These are phyloP conservation scores for Steinernema feltiae DNA, from an alignment of 1,140 invertebrate genomes.

Conservation along the genomic window DNA sequence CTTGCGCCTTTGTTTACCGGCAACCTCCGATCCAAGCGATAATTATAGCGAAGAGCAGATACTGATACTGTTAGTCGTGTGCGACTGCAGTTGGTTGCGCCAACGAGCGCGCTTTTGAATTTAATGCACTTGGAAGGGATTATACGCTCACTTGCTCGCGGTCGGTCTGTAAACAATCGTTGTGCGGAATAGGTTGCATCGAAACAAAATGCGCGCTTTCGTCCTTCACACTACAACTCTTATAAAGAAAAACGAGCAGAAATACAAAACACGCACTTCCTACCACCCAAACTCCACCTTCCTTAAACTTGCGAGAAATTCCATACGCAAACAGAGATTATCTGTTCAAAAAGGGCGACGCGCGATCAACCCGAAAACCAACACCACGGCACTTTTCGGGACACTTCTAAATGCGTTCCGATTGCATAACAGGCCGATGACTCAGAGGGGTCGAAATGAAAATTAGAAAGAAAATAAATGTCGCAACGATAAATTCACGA, in stretches of 20 bases:
- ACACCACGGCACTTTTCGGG: too few species aligned
- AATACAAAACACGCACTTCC: too few species aligned
- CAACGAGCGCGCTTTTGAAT: neutral
- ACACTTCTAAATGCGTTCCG: too few species aligned
- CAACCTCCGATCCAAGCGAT: neutral
- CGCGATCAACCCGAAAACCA: neutral
- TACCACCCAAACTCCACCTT: neutral
- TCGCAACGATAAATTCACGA: neutral
- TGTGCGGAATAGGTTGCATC: neutral
- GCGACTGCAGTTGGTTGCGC: neutral
- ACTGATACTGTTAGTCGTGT: neutral
- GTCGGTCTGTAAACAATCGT: neutral
- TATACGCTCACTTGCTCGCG: neutral
- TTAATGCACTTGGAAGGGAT: neutral
- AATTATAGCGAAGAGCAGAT: neutral
- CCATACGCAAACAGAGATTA: constrained; percentile 9
- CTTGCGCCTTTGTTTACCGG: neutral
- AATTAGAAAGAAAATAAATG: neutral
- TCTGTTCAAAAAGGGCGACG: neutral
- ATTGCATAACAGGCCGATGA: neutral
- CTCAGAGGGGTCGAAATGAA: too few species aligned
- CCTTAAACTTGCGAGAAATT: neutral
- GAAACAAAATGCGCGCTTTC: too few species aligned
- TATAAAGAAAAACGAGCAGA: too few species aligned
- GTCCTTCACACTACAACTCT: too few species aligned